Evolutionary conservation across 2,113 vertebrate species (phyloP).

Genomic region (Nesogale talazaci): DNA sequence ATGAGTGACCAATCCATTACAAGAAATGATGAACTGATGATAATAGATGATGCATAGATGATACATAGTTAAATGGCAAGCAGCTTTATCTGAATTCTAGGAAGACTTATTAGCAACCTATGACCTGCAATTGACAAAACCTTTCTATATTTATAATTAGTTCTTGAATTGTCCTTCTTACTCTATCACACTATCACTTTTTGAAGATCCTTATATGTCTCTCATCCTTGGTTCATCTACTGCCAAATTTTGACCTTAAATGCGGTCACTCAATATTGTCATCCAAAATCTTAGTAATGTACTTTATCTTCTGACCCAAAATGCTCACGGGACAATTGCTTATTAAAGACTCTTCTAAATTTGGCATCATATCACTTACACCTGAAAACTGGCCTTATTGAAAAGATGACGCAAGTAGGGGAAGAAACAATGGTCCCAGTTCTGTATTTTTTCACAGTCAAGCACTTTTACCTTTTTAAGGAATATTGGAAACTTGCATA

Average conservation of each 20-base stretch:
- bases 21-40: background rate
- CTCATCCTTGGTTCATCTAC: background rate
- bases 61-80: too few relatives aligned
- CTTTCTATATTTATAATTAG: background rate
- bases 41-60: too few relatives aligned
- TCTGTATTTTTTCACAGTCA: background rate
- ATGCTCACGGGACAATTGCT: background rate
- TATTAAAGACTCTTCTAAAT: conserved; percentile 16
- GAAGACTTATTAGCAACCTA: too few relatives aligned
- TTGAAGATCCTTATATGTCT: background rate
- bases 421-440: background rate
- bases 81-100: too few relatives aligned
- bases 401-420: background rate
- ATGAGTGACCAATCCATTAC: background rate
- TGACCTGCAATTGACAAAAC: background rate
- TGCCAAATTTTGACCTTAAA: background rate
- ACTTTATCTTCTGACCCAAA: background rate
- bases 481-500: background rate
- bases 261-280: background rate
- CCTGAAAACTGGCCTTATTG: background rate
- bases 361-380: background rate
- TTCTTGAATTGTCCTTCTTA: background rate
- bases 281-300: background rate
- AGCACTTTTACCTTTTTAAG: background rate
- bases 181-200: background rate